Base-by-base conservation (phyloP, 2,888 invertebrate genomes). In the Apamea anceps region DNA sequence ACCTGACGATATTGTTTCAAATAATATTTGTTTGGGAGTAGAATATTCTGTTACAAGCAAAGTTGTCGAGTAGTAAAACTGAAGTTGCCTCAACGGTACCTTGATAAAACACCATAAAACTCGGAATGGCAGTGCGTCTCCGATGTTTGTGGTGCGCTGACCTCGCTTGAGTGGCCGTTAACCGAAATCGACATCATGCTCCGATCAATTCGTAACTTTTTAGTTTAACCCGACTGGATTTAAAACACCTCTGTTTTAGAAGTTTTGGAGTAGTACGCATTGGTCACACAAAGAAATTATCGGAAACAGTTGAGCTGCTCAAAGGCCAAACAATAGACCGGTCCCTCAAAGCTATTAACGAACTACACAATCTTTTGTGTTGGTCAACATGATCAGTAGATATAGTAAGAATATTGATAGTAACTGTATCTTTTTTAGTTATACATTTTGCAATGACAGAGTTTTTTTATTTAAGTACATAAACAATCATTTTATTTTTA, bases 101-200 rank as follows among this genome's bases (percentile, higher is more conserved):
- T 94, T 94, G 94, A 94, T 94, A 94, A 94, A 94, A 94, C 93
- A 94, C 93, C 92, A 94, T 94, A 94, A 88, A 96, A 96, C 90
- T 91, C 89, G 90, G 86, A 92, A 94, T 91, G 89, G 90, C 91
- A 90, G 86, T 91, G 88, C 87, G 91, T 91, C 90, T 89, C 85
- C 90, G 90, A 91, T 92, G 92, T 93, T 94, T 92, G 91, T 92
- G 88, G 94, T 93, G 90, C 95, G 92, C 92, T 95, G 94, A 95
- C 95, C 95, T 93, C 94, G 79, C 84, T 85, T 75, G 86, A 91
- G 91, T 92, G 90, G 91, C 91, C 93, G 93, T 94, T 94, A 95
- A 93, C 92, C 92, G 90, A 93, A 94, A 93, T 83, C 86, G 86
- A 91, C 90, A 92, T 93, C 90, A 89, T 89, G 91, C 84, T 90